These are phyloP conservation scores for Labrus mixtus DNA, from an alignment of 2,113 vertebrate species.

Conservation along the genomic window DNA sequence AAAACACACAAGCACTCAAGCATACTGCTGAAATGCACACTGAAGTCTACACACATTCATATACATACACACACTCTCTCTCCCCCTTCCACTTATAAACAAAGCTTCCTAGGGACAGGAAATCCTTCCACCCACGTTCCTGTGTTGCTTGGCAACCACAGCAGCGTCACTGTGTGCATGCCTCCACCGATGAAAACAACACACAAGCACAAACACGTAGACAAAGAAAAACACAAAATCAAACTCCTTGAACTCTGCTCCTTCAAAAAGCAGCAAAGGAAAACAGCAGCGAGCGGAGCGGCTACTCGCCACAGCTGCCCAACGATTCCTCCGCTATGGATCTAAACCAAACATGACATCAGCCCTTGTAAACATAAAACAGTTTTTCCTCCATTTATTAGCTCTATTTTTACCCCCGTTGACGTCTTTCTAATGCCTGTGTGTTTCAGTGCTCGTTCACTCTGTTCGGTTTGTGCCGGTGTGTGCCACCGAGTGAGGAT, in stretches of 20 bases:
- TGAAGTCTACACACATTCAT: constrained; percentile 31
- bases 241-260: constrained; percentile 55
- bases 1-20: constrained; percentile 61
- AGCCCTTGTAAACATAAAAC: constrained; percentile 69
- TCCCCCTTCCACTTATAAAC: constrained; percentile 64
- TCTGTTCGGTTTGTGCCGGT: background rate
- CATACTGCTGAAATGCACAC: constrained; percentile 50
- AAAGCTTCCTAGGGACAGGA: constrained; percentile 83
- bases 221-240: constrained; percentile 18
- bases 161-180: constrained; percentile 77
- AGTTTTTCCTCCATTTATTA: constrained; percentile 57
- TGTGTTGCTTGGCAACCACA: constrained; percentile 76
- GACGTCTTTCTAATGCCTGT: constrained; percentile 45
- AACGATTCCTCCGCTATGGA: constrained; percentile 62
- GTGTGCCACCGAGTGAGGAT: constrained; percentile 21
- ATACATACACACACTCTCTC: constrained; percentile 11
- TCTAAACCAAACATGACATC: constrained; percentile 78
- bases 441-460: background rate
- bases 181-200: constrained; percentile 62
- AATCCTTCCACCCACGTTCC: constrained; percentile 82
- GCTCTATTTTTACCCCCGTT: constrained; percentile 72
- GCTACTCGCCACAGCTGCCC: constrained; percentile 62
- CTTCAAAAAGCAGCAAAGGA: constrained; percentile 39
- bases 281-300: constrained; percentile 28
- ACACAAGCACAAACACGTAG: constrained; percentile 45